Evolutionary conservation across 1,140 invertebrate genomes (phyloP).

Genomic region (Piezodorus guildinii): DNA sequence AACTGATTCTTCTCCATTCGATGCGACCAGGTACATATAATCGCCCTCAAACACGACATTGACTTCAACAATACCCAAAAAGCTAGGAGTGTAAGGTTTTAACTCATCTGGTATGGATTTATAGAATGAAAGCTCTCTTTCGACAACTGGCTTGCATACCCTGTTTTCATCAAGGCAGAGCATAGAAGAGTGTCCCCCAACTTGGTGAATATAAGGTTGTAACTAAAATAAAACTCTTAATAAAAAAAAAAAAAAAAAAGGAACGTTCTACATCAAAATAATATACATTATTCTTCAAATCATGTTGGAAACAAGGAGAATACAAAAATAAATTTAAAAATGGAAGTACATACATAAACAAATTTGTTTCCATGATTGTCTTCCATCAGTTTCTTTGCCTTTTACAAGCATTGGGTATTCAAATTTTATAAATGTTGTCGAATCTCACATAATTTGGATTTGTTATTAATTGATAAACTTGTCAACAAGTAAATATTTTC

Average conservation of each 20-base stretch:
- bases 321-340: neutral
- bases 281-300: neutral
- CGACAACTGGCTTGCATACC: constrained; percentile 47
- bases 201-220: constrained; percentile 43
- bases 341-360: constrained; percentile 14
- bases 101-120: constrained; percentile 39
- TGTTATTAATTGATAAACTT: too few species aligned
- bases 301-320: neutral
- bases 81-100: constrained; percentile 42
- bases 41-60: constrained; percentile 35
- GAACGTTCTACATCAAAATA: neutral
- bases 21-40: constrained; percentile 39
- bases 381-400: constrained; percentile 13
- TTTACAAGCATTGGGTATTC: neutral
- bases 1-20: constrained; percentile 16
- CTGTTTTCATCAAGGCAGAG: constrained; percentile 43
- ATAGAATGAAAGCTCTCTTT: constrained; percentile 44
- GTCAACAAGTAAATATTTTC: too few species aligned
- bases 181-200: constrained; percentile 47
- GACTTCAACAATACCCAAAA: constrained; percentile 34
- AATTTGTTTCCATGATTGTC: constrained; percentile 20
- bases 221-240: constrained; percentile 27
- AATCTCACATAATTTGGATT: too few species aligned
- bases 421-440: too few species aligned
- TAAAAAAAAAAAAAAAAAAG: neutral